Conservation (phyloP, 2,113 vertebrate genomes). For the Symphodus melops region DNA sequence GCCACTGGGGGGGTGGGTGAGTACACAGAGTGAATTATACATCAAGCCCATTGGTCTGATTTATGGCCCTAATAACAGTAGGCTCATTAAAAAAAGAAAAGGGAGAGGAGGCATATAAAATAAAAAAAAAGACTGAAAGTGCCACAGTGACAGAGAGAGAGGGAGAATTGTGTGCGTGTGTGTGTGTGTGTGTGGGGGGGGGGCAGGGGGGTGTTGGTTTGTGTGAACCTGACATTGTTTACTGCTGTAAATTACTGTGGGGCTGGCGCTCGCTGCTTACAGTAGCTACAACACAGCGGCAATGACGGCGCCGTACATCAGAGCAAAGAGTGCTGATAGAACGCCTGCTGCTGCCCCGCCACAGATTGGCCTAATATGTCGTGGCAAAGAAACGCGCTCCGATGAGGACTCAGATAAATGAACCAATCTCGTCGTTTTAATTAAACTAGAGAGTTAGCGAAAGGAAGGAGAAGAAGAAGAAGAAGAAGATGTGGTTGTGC, state of each 20-base stretch:
- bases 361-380: conserved; percentile 93
- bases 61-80: conserved; percentile 99
- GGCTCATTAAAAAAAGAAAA: conserved; percentile 97
- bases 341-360: conserved; percentile 70
- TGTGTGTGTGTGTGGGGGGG: conserved; percentile 51
- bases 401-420: conserved; percentile 90
- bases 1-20: conserved; percentile 92
- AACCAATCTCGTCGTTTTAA: conserved; percentile 86
- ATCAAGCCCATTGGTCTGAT: conserved; percentile 97
- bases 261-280: conserved; percentile 87
- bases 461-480: conserved; percentile 21
- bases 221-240: conserved; percentile 91
- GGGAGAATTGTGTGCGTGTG: conserved; percentile 62
- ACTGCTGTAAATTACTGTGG: conserved; percentile 93
- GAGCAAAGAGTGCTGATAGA: conserved; percentile 78
- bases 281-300: conserved; percentile 92
- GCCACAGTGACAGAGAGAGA: conserved; percentile 72
- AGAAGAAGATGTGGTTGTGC: conserved; percentile 20
- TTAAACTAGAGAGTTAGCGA: conserved; percentile 76
- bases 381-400: conserved; percentile 87
- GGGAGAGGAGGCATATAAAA: conserved; percentile 81
- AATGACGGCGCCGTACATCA: conserved; percentile 94
- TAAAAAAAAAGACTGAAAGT: conserved; percentile 79
- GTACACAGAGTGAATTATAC: conserved; percentile 99
- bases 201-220: conserved; percentile 66